A percentile compares a stretch with the other conserved stretches of the same genome.
Evolutionary conservation across 2,888 invertebrate species (phyloP).

Genomic region (Tetramorium bicarinatum): DNA sequence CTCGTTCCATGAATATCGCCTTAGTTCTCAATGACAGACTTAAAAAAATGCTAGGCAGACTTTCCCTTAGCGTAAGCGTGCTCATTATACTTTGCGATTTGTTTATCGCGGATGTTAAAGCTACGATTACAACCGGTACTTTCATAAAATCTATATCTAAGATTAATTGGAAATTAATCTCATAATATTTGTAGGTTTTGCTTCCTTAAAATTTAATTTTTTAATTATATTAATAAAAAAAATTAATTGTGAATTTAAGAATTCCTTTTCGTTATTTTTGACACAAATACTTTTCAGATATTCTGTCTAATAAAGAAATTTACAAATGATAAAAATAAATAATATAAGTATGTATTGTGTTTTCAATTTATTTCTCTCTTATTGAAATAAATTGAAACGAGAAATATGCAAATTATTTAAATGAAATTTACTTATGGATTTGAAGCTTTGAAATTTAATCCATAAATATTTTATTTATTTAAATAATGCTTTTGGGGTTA

Average conservation of each 20-base stretch:
- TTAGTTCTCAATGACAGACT: conserved; percentile 23
- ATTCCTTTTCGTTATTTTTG: neutral
- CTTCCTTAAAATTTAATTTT: neutral
- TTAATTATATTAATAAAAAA: neutral
- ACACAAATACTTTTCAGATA: neutral
- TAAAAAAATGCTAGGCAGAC: neutral
- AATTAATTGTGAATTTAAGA: neutral
- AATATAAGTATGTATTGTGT: neutral
- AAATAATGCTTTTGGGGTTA: neutral
- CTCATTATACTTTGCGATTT: conserved; percentile 18
- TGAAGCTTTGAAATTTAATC: neutral
- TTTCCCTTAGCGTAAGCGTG: conserved; percentile 21
- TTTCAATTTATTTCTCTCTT: neutral
- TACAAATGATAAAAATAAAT: neutral
- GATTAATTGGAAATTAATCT: neutral
- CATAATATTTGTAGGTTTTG: neutral
- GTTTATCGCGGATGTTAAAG: neutral
- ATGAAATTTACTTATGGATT: neutral
- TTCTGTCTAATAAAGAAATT: neutral
- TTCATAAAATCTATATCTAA: neutral
- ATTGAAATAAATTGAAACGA: neutral
- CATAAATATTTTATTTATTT: neutral
- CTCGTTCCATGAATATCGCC: neutral
- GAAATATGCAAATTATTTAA: neutral
- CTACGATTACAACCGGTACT: neutral